These are phyloP conservation scores for Cryptoprocta ferox DNA, from an alignment of 2,797 vertebrate species.

Conservation along the genomic window DNA sequence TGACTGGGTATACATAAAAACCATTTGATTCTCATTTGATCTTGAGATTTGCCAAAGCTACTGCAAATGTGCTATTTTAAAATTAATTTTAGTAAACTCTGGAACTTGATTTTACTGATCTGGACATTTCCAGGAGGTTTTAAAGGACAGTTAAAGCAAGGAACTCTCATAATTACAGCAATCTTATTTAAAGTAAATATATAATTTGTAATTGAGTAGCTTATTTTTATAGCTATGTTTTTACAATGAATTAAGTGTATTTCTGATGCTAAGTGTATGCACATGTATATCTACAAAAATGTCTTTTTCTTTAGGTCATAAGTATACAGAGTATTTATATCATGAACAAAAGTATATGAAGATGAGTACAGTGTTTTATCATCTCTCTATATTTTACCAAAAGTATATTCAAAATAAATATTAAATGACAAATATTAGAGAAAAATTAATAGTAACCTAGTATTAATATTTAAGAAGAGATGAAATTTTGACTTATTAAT, in stretches of 20 bases:
- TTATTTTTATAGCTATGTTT: not conserved
- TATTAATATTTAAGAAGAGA: not conserved
- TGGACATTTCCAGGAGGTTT: not conserved
- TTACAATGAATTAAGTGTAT: not conserved
- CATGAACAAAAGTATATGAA: not conserved
- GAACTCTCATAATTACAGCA: not conserved
- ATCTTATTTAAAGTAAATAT: not conserved
- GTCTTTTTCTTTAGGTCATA: not conserved
- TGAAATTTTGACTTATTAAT: not conserved
- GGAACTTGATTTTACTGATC: not conserved
- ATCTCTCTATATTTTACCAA: not conserved
- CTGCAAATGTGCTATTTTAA: not conserved
- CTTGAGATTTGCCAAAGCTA: not conserved
- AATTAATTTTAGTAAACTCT: not conserved
- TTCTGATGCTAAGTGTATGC: not conserved
- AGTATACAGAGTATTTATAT: not conserved
- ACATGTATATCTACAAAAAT: not conserved
- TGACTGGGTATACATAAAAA: not conserved
- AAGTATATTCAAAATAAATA: conserved; percentile 8
- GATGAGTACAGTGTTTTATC: not conserved
- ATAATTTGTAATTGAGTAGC: not conserved
- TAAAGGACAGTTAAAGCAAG: not conserved
- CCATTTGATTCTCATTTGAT: too few relatives aligned
- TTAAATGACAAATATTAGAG: not conserved
- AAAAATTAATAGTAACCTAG: not conserved